Evolutionary conservation across 2,888 invertebrate genomes (phyloP), one percentile per base, ranked within the genome.

Genomic region (Heliconius erato): DNA sequence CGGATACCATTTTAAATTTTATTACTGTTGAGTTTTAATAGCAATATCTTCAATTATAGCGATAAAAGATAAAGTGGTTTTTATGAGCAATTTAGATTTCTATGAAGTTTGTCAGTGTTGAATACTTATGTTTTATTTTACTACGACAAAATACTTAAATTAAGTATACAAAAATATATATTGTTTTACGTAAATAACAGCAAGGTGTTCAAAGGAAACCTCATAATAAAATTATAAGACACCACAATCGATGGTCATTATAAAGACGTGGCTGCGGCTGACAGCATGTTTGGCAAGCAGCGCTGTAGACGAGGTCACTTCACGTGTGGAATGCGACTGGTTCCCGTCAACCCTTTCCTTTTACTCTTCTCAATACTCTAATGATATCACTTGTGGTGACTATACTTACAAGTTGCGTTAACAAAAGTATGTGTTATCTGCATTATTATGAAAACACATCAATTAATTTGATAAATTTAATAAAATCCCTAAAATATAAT

Each of bases 1-100:
- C 90, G 87, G 88, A 89, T 89, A 88, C 88, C 87, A 87, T 84
- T 88, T 88, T 88, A 89, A 89, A 90, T 93, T 92, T 93, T 93
- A 94, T 91, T 91, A 88, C 89, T 85, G 88, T 89, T 89, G 87
- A 86, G 86, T 89, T 89, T 91, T 90, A 90, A 85, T 88, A 85
- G 87, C 84, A 84, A 87, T 88, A 87, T 85, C 84, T 86, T 86
- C 86, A 87, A 89, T 88, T 86, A 88, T 85, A 85, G 78, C 79
- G 79, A 77, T 77, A 72, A 80, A 81, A 49, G 72, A 80, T 76
- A 76, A 79, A 72, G 26, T 77, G 12, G 35, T 44, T 80, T 82
- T 82, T 83, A 84, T 81, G 69, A 65, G 44, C 72, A 78, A 40
- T 74, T 82, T 72, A 81, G 49, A 40, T 19, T 65, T 79, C 78